Percentiles rank a stretch among this genome's conserved stretches.
phyloP scores from a whole-genome alignment of 2,113 vertebrate genomes.

The Nycticryphes semicollaris region DNA sequence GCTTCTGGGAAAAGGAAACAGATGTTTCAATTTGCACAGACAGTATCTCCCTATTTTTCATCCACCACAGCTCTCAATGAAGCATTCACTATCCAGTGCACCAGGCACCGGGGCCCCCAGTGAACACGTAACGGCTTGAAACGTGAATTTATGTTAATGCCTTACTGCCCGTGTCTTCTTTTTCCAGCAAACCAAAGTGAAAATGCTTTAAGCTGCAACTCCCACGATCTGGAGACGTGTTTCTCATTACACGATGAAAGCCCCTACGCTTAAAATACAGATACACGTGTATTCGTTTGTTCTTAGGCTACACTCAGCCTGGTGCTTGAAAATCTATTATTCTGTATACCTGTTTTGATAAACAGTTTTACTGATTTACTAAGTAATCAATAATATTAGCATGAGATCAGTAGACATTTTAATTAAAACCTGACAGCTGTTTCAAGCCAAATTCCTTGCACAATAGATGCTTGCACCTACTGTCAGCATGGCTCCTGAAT shows the following conservation, averaged over 20 bases:
- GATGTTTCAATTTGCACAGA: constrained; percentile 59
- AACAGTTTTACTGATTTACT: not conserved
- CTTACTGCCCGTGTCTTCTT: not conserved
- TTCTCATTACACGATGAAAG: not conserved
- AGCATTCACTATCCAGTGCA: not conserved
- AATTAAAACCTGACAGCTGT: constrained; percentile 6
- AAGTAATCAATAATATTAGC: not conserved
- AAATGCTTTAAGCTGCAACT: not conserved
- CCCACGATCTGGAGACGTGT: not conserved
- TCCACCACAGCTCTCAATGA: not conserved
- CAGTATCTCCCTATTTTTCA: not conserved
- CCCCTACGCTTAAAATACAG: not conserved
- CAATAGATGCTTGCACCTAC: not conserved
- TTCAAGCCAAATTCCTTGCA: not conserved
- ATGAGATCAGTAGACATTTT: not conserved
- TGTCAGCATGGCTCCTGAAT: not conserved
- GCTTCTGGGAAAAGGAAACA: constrained; percentile 54
- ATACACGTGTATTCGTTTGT: rapidly evolving
- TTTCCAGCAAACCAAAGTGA: not conserved
- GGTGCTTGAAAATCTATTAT: not conserved
- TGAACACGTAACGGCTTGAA: not conserved
- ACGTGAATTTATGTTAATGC: not conserved
- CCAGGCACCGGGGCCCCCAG: not conserved
- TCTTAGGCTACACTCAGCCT: not conserved
- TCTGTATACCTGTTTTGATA: not conserved